Conservation (phyloP, 2,797 vertebrate species). For the Chaunax sp. region DNA sequence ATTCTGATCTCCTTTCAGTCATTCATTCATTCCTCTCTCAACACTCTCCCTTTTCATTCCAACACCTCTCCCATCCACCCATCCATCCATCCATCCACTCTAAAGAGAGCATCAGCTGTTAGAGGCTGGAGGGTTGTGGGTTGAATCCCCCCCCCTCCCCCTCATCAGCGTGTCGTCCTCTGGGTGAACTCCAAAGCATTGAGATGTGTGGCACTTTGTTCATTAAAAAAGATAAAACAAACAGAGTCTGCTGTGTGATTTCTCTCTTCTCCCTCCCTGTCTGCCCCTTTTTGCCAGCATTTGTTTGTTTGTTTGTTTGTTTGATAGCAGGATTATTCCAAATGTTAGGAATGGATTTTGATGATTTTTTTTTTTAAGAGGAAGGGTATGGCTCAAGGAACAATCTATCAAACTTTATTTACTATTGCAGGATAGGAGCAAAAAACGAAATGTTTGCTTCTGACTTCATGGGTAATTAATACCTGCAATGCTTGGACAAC, state of each 20-base stretch:
- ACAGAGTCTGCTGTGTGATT: slow-evolving; percentile 55
- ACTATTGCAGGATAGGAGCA: too few relatives aligned
- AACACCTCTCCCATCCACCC: slow-evolving; percentile 11
- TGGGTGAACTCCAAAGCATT: slow-evolving; percentile 42
- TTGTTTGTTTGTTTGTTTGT: not conserved
- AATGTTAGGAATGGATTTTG: too few relatives aligned
- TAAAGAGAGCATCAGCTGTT: not conserved
- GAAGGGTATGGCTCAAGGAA: too few relatives aligned
- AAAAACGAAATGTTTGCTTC: too few relatives aligned
- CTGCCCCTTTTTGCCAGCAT: slow-evolving; percentile 14
- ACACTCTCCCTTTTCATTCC: slow-evolving; percentile 27
- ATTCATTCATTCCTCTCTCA: slow-evolving; percentile 40
- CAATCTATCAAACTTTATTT: too few relatives aligned
- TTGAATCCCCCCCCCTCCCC: slow-evolving; percentile 59
- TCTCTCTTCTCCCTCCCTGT: slow-evolving; percentile 17
- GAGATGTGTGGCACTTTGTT: slow-evolving; percentile 48
- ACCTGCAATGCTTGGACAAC: too few relatives aligned
- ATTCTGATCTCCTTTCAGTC: slow-evolving; percentile 28
- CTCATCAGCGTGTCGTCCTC: slow-evolving; percentile 7
- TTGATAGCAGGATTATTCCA: too few relatives aligned
- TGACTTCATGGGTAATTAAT: too few relatives aligned
- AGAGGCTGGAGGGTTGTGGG: slow-evolving; percentile 31
- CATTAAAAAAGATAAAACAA: slow-evolving; percentile 63
- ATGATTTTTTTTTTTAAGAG: too few relatives aligned
- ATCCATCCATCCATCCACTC: slow-evolving; percentile 6